These are phyloP conservation scores for Embiotoca jacksoni DNA, from an alignment of 2,113 vertebrate genomes.

Conservation along the genomic window DNA sequence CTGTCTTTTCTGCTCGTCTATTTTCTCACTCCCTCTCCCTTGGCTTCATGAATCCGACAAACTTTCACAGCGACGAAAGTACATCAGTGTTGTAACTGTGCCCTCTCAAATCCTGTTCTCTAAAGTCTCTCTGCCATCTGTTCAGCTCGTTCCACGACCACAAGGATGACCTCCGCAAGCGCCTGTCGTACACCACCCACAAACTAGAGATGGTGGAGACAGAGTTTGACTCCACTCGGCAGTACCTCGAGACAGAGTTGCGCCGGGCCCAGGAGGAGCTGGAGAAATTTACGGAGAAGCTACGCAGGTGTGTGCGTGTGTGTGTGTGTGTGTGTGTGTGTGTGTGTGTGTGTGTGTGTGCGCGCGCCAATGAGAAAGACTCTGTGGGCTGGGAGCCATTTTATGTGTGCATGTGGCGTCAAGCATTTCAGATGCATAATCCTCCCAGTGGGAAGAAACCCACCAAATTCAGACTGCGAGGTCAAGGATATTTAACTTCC, in stretches of 20 bases:
- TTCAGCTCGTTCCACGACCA: constrained; percentile 94
- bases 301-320: constrained; percentile 87
- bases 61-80: constrained; percentile 20
- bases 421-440: neutral
- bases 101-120: constrained; percentile 5
- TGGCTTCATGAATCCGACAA: constrained; percentile 19
- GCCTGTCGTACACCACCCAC: constrained; percentile 93
- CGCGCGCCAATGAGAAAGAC: neutral
- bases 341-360: constrained; percentile 84
- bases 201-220: constrained; percentile 96
- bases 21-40: neutral
- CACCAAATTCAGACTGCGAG: neutral
- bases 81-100: constrained; percentile 2
- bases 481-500: no score
- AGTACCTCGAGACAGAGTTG: constrained; percentile 96
- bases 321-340: constrained; percentile 84
- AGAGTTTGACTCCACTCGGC: constrained; percentile 94
- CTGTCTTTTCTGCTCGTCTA: constrained; percentile 5
- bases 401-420: neutral
- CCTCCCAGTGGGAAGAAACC: neutral
- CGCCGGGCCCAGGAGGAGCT: constrained; percentile 95
- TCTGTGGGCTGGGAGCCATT: neutral
- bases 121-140: constrained; percentile 33
- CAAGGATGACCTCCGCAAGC: constrained; percentile 97
- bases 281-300: constrained; percentile 96